Percentiles rank a stretch among this genome's conserved stretches.
Conservation (phyloP, 2,888 invertebrate genomes). For the Synanthedon tipuliformis region DNA sequence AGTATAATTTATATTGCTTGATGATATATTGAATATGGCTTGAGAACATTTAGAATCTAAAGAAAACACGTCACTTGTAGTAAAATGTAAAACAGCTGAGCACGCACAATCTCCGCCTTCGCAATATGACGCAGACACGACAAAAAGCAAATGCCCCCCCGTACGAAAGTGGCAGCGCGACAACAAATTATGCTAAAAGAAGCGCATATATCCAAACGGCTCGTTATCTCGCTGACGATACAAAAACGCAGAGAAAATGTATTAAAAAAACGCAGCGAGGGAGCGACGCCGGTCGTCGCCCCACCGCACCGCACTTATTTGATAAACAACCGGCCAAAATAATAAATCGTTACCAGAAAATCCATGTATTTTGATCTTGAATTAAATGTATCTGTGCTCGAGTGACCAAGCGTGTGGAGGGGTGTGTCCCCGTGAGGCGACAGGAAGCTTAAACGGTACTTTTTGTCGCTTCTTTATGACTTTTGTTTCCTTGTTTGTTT, state of each 20-base stretch:
- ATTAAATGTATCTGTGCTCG: constrained; percentile 20
- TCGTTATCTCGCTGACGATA: constrained; percentile 48
- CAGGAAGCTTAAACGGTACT: constrained; percentile 42
- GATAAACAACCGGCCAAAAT: constrained; percentile 43
- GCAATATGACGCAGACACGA: constrained; percentile 16
- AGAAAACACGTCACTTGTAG: background rate
- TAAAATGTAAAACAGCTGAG: background rate
- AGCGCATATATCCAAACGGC: constrained; percentile 26
- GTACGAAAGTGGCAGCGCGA: constrained; percentile 20
- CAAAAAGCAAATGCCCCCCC: constrained; percentile 16
- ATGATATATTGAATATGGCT: background rate
- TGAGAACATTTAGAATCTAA: background rate
- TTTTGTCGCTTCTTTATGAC: constrained; percentile 39
- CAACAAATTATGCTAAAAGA: constrained; percentile 36
- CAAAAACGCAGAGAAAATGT: constrained; percentile 41
- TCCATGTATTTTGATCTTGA: constrained; percentile 11
- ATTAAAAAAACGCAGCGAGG: constrained; percentile 21
- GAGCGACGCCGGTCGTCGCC: constrained; percentile 16
- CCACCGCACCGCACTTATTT: constrained; percentile 29
- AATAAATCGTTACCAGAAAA: constrained; percentile 34
- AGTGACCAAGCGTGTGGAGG: constrained; percentile 35
- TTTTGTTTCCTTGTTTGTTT: constrained; percentile 41
- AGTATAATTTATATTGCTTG: background rate
- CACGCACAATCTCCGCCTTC: background rate
- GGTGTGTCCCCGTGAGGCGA: constrained; percentile 15